phyloP scores from a whole-genome alignment of 2,888 invertebrate species.

The Drosophila affinis region DNA sequence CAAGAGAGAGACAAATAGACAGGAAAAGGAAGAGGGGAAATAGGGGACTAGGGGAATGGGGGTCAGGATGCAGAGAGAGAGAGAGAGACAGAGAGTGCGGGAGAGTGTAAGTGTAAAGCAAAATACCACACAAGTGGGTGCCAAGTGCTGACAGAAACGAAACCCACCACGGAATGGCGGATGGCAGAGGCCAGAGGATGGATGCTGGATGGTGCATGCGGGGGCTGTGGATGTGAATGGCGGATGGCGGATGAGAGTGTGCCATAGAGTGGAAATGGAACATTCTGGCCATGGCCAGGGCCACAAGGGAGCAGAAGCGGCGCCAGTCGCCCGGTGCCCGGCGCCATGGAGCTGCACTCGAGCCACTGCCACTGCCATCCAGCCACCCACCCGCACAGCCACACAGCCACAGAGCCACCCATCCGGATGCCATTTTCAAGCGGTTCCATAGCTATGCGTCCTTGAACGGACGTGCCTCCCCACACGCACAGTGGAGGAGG shows the following conservation, averaged over 20 bases:
- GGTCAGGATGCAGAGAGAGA: conserved; percentile 2
- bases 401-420: conserved; percentile 3
- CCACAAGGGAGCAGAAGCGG: conserved; percentile 20
- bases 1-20: conserved; percentile 10
- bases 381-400: conserved; percentile 2
- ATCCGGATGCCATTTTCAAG: conserved; percentile 56
- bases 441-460: conserved; percentile 43
- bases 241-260: conserved; percentile 9
- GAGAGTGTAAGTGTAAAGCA: conserved; percentile 27
- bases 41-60: too few relatives aligned
- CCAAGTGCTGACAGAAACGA: conserved; percentile 46
- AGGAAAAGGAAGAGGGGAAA: not conserved
- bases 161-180: conserved; percentile 8
- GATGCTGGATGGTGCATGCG: not conserved
- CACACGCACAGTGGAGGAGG: conserved; percentile 9
- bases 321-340: conserved; percentile 7
- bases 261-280: conserved; percentile 32
- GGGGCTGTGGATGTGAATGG: not conserved
- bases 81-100: conserved; percentile 7
- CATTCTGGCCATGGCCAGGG: conserved; percentile 41
- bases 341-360: conserved; percentile 47
- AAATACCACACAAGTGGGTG: conserved; percentile 63
- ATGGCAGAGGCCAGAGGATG: not conserved
- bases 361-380: conserved; percentile 12
- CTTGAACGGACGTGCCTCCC: conserved; percentile 49